Conservation (phyloP, 2,113 vertebrate genomes). For the Panurus biarmicus region DNA sequence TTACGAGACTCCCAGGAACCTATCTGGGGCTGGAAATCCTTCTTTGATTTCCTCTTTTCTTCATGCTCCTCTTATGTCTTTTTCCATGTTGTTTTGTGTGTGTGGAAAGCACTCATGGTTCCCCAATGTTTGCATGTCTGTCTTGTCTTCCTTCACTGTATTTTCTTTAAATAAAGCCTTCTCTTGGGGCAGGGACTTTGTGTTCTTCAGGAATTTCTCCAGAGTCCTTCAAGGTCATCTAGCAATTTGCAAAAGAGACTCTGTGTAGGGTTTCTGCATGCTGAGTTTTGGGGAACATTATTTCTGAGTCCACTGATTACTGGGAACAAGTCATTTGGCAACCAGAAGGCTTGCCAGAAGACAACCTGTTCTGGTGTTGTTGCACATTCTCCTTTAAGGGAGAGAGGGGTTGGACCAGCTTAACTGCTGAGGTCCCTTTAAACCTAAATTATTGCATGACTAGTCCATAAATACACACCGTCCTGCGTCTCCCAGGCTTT, state of each 20-base stretch:
- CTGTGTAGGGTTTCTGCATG: neutral
- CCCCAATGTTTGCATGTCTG: rapidly evolving
- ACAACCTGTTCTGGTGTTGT: neutral
- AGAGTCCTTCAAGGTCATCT: neutral
- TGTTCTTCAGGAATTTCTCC: neutral
- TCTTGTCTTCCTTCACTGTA: neutral
- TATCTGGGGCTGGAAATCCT: neutral
- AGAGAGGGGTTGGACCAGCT: neutral
- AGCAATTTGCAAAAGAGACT: neutral
- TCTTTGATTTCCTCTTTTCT: neutral
- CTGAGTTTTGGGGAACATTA: neutral
- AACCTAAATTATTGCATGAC: neutral
- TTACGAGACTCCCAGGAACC: neutral
- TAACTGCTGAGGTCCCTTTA: neutral
- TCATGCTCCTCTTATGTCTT: neutral
- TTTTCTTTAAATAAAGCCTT: neutral
- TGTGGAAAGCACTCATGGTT: rapidly evolving
- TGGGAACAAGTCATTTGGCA: neutral
- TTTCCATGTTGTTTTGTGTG: neutral
- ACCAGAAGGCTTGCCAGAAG: neutral
- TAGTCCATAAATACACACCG: neutral
- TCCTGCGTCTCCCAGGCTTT: neutral
- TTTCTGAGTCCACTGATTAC: neutral
- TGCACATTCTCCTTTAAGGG: neutral
- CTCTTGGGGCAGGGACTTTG: neutral